These are phyloP conservation scores for Streblospio benedicti DNA, from an alignment of 1,140 invertebrate genomes.

Conservation along the genomic window DNA sequence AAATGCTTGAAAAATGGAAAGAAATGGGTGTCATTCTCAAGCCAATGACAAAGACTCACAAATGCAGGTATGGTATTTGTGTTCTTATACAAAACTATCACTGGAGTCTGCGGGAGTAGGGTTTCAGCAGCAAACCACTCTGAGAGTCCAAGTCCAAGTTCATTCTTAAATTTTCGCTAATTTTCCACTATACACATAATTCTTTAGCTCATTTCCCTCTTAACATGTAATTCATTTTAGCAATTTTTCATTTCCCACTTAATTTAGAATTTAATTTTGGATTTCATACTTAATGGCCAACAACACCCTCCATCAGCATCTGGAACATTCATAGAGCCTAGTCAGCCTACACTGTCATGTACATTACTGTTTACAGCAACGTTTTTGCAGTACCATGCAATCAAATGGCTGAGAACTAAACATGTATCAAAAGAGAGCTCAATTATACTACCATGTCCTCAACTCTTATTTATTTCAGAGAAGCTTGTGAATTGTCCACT, in stretches of 20 bases:
- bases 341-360: background rate
- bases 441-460: too few species aligned
- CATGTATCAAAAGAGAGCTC: too few species aligned
- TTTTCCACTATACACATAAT: background rate
- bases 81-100: background rate
- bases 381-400: background rate
- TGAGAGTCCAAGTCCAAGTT: background rate
- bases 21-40: constrained; percentile 33
- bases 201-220: background rate
- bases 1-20: constrained; percentile 33
- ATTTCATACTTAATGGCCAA: too few species aligned
- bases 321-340: background rate
- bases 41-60: constrained; percentile 45
- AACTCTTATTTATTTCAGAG: constrained; percentile 24
- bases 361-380: background rate
- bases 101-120: too few species aligned
- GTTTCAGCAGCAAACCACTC: too few species aligned
- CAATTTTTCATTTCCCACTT: too few species aligned
- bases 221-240: background rate
- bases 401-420: background rate
- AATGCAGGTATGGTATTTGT: constrained; percentile 33
- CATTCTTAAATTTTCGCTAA: background rate
- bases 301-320: background rate
- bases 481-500: constrained; percentile 34
- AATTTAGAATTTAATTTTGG: too few species aligned